Conservation (phyloP, 2,797 vertebrate genomes). For the Heliangelus exortis region DNA sequence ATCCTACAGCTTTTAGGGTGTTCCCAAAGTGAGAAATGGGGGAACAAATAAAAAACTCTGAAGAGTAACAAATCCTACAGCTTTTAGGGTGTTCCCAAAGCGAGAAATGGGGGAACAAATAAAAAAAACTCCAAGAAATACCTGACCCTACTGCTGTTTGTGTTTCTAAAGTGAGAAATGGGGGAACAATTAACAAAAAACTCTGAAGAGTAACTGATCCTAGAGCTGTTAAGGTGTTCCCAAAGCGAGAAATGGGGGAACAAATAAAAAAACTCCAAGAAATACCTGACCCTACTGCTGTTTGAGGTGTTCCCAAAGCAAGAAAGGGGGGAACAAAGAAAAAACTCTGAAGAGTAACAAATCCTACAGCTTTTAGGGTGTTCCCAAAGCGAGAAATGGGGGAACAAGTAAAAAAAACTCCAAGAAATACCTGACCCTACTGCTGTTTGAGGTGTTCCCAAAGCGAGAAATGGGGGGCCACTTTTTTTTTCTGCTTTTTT, state of each 20-base stretch:
- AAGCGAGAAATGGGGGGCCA: too few species aligned
- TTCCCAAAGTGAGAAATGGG: neutral
- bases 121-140: rapidly evolving
- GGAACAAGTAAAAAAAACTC: rapidly evolving
- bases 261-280: rapidly evolving
- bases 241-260: neutral
- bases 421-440: rapidly evolving
- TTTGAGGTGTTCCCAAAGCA: neutral
- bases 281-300: neutral
- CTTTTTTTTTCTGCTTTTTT: neutral
- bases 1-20: neutral
- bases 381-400: neutral
- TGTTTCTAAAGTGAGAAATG: neutral
- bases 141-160: rapidly evolving
- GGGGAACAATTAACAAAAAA: neutral
- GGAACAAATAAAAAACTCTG: neutral
- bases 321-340: neutral
- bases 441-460: too few species aligned
- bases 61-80: neutral
- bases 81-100: neutral
- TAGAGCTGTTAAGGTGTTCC: neutral
- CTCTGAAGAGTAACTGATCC: rapidly evolving
- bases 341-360: rapidly evolving
- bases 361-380: rapidly evolving
- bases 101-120: too few species aligned